Percentiles rank a stretch among this genome's conserved stretches.
Evolutionary conservation across 2,113 vertebrate species (phyloP).

Genomic region (Phrynosoma platyrhinos): DNA sequence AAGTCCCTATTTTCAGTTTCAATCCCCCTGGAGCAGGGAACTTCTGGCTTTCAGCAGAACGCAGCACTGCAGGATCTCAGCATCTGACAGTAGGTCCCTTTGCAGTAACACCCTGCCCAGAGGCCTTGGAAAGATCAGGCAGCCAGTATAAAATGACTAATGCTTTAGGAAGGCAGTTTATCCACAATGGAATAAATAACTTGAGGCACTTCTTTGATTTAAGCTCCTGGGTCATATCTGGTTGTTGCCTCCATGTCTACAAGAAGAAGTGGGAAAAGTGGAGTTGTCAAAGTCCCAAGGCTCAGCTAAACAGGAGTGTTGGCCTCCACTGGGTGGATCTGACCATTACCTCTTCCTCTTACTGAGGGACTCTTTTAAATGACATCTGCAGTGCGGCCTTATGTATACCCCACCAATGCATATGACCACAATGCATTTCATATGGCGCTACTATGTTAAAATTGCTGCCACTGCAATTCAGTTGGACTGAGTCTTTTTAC

Average conservation of each 20-base stretch:
- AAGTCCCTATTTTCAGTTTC: neutral
- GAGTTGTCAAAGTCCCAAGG: neutral
- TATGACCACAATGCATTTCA: neutral
- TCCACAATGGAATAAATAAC: neutral
- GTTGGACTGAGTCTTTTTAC: no score
- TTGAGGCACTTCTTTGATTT: neutral
- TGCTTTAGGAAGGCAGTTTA: neutral
- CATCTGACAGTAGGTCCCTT: neutral
- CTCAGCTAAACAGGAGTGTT: neutral
- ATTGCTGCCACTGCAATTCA: no score
- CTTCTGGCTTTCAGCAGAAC: neutral
- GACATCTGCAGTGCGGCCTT: neutral
- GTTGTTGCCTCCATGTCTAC: neutral
- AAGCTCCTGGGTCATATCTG: neutral
- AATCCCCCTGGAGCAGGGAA: neutral
- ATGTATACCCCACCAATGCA: neutral
- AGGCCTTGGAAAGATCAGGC: neutral
- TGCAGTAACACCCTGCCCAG: neutral
- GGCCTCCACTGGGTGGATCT: neutral
- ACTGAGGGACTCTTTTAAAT: neutral
- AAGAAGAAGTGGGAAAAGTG: neutral
- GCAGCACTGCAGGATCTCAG: neutral
- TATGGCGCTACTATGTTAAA: neutral
- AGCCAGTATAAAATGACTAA: neutral
- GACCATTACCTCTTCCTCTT: neutral